Evolutionary conservation across 2,113 vertebrate genomes (phyloP), one percentile per base, ranked within the genome.

Genomic region (Heterochromis multidens): DNA sequence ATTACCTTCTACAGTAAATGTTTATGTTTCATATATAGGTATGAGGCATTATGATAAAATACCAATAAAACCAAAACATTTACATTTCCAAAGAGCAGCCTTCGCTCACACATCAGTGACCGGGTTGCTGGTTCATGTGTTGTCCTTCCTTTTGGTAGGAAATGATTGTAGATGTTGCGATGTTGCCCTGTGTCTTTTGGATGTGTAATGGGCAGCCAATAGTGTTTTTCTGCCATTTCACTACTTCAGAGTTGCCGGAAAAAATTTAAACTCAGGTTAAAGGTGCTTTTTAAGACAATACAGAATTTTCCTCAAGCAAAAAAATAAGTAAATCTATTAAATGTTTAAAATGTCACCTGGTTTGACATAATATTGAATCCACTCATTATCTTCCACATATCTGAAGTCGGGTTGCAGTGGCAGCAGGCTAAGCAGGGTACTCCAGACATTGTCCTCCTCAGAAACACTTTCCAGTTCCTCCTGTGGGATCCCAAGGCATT

Each of bases 401-500:
- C 37, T 67, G 37, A 70, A 19, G 23, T 70, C 43, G n/a, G 37
- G 8, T 17, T 7, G 17, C 4, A 17, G 49, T 52, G 37, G 63
- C 40, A 46, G 12, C 7, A 11, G 37, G 23, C 4, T 27, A 43
- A 43, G n/a, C 63, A 67, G 35, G 2, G 37, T 43, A 19, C 21
- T 56, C 52, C 21, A 56, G 52, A n/a, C 2, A 7, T 0, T 8
- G 13, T 67, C n/a, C 13, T 43, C 63, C 37, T 25, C 46, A 11
- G 40, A 70, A 27, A 70, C 3, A 27, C 40, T 70, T 46, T 70
- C 14, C 0, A 70, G 0, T 70, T 27, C 14, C n/a, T 25, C 1
- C 63, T 67, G 63, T 43, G 23, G 37, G 65, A 70, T 46, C 37
- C 23, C 2, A 70, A 70, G 4, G 65, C 16, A 17, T 49, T 72